Conservation (phyloP, 23 tunicate genomes). For the Trididemnum nubilum region DNA sequence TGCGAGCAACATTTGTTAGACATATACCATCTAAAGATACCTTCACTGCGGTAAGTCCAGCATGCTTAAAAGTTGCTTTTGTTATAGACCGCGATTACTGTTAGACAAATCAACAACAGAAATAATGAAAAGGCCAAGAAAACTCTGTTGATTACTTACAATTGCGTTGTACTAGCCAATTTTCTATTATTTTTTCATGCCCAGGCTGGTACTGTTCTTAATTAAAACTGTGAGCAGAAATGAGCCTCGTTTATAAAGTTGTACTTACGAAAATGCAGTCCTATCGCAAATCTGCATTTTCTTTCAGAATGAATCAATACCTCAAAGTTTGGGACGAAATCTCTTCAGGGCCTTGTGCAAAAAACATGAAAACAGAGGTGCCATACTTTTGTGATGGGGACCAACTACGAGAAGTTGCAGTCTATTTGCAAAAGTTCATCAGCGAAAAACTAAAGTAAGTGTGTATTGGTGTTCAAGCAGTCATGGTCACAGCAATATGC, state of each 20-base stretch:
- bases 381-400: background rate
- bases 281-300: no score
- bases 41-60: background rate
- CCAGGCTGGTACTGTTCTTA: no score
- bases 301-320: background rate
- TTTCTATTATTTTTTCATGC: no score
- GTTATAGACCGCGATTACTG: background rate
- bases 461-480: no score
- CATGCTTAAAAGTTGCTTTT: background rate
- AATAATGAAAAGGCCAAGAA: no score
- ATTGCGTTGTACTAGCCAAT: no score
- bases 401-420: background rate
- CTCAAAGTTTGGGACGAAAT: slow-evolving; percentile 4
- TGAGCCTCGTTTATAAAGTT: no score
- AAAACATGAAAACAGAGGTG: background rate
- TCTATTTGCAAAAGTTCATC: background rate
- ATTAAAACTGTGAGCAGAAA: no score
- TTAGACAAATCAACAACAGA: no score
- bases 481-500: no score
- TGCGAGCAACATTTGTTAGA: background rate
- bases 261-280: no score
- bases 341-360: background rate
- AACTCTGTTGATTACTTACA: no score
- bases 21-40: slow-evolving; percentile 1
- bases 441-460: background rate